Conservation (phyloP, 1,140 invertebrate species). For the Diploscapter pachys region DNA sequence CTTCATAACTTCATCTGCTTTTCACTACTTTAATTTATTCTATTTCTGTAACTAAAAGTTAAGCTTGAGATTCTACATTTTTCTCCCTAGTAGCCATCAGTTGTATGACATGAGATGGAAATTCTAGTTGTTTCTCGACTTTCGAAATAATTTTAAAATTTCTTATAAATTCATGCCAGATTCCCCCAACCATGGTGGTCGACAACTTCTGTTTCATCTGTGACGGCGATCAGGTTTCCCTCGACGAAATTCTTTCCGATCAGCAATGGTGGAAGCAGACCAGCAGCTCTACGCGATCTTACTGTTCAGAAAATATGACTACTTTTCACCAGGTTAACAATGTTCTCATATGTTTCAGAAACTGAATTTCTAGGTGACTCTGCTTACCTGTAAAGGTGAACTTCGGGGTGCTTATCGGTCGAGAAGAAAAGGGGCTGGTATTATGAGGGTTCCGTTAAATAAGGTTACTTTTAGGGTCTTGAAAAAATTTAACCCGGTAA, state of each 20-base stretch:
- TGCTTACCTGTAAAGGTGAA: conserved; percentile 36
- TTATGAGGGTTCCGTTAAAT: conserved; percentile 11
- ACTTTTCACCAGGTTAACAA: conserved; percentile 38
- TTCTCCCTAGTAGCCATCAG: background rate
- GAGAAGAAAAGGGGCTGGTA: conserved; percentile 22
- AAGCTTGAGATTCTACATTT: too few relatives aligned
- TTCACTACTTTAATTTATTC: background rate
- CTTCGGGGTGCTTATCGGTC: conserved; percentile 27
- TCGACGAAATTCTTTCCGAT: conserved; percentile 37
- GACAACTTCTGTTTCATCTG: conserved; percentile 43
- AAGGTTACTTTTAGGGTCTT: background rate
- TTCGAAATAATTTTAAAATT: conserved; percentile 2
- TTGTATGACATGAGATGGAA: background rate
- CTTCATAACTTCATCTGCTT: background rate
- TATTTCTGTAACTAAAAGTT: background rate
- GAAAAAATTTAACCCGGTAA: background rate
- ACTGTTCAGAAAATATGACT: conserved; percentile 40
- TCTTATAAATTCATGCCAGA: conserved; percentile 19
- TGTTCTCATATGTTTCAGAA: background rate
- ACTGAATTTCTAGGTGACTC: conserved; percentile 33
- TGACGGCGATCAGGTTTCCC: conserved; percentile 38
- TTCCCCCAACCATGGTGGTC: conserved; percentile 36
- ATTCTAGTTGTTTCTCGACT: background rate
- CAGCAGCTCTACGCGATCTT: conserved; percentile 31
- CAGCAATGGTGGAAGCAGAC: conserved; percentile 41